Percentiles rank a stretch among this genome's conserved stretches.
Conservation (phyloP, 1,140 invertebrate genomes). For the Epicauta chinensis region DNA sequence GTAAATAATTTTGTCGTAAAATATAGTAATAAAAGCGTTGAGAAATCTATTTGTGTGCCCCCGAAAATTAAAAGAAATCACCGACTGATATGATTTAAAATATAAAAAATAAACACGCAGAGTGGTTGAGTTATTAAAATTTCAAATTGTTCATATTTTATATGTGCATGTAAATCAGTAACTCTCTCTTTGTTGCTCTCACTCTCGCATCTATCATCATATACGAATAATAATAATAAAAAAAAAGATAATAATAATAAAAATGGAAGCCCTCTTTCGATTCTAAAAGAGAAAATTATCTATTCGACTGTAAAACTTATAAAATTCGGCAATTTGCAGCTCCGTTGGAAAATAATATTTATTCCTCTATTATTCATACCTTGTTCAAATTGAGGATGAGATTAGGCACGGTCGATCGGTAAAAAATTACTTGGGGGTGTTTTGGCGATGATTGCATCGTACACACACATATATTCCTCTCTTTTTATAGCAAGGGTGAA, state of each 20-base stretch:
- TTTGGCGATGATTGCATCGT: conserved; percentile 7
- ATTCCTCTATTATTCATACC: conserved; percentile 4
- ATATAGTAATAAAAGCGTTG: conserved; percentile 11
- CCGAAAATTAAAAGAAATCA: not conserved
- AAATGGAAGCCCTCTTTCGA: conserved; percentile 1
- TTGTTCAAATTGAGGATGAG: conserved; percentile 15
- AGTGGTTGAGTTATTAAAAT: conserved; percentile 1
- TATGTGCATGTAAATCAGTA: conserved; percentile 14
- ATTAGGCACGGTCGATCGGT: conserved; percentile 13
- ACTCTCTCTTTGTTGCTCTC: not conserved
- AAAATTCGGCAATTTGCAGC: conserved; percentile 13
- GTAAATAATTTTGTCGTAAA: conserved; percentile 11
- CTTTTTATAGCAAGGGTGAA: no score
- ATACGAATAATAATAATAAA: no score
- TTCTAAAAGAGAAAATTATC: conserved; percentile 9
- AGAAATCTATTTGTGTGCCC: conserved; percentile 3
- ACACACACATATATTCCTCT: no score
- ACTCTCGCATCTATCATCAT: no score
- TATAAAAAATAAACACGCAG: no score
- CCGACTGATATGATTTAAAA: no score
- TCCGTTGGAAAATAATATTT: conserved; percentile 17
- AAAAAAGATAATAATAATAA: not conserved
- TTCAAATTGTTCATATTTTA: conserved; percentile 5
- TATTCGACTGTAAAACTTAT: conserved; percentile 16
- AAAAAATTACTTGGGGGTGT: conserved; percentile 14